Conservation (phyloP, 1,140 invertebrate genomes). For the Adoxophyes honmai region DNA sequence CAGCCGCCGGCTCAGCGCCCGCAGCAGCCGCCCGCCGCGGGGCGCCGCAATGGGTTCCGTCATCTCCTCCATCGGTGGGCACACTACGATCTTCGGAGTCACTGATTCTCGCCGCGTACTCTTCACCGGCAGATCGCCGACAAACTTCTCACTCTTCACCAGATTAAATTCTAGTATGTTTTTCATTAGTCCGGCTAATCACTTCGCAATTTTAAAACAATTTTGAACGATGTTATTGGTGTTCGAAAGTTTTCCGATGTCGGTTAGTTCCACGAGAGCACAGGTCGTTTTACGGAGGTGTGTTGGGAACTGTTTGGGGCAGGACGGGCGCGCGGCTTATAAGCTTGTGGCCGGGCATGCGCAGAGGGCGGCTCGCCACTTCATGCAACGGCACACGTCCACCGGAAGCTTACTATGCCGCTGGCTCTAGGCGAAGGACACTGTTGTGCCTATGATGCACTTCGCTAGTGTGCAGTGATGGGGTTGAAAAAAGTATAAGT, state of each 20-base stretch:
- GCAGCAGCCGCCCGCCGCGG: slow-evolving; percentile 78
- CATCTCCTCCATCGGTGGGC: slow-evolving; percentile 68
- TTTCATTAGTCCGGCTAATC: slow-evolving; percentile 57
- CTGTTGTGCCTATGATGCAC: not conserved
- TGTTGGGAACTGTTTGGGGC: slow-evolving; percentile 5
- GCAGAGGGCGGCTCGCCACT: not conserved
- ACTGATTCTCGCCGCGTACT: slow-evolving; percentile 48
- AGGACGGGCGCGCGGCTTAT: not conserved
- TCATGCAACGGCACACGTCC: slow-evolving; percentile 11
- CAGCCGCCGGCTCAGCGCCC: slow-evolving; percentile 79
- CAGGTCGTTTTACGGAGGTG: slow-evolving; percentile 7
- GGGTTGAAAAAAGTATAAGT: no score
- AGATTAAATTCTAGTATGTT: slow-evolving; percentile 56
- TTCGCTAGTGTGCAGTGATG: no score
- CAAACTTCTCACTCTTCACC: slow-evolving; percentile 49
- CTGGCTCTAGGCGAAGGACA: not conserved
- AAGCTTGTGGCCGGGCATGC: slow-evolving; percentile 2
- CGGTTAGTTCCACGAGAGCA: slow-evolving; percentile 20
- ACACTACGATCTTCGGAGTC: slow-evolving; percentile 69
- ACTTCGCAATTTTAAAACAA: slow-evolving; percentile 29
- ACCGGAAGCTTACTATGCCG: not conserved
- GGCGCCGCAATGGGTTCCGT: slow-evolving; percentile 56
- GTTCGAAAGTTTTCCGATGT: slow-evolving; percentile 45
- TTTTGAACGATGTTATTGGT: slow-evolving; percentile 23
- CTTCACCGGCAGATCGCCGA: slow-evolving; percentile 45